Evolutionary conservation across 2,888 invertebrate genomes (phyloP).

Genomic region (Drosophila incognita): DNA sequence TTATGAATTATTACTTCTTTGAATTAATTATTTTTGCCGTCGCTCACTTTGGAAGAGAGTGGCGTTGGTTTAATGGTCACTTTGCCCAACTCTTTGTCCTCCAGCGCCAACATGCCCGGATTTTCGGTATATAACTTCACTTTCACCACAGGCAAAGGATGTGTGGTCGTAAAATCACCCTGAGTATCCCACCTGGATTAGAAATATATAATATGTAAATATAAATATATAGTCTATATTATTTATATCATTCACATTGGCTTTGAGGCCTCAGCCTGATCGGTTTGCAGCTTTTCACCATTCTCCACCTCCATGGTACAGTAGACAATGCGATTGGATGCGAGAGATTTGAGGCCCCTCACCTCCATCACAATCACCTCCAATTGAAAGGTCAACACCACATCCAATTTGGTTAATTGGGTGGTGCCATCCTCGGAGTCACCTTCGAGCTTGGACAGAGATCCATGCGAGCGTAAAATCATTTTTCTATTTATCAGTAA

Average conservation of each 20-base stretch:
- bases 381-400: slow-evolving; percentile 97
- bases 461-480: slow-evolving; percentile 93
- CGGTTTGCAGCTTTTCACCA: slow-evolving; percentile 99
- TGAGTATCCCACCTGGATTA: slow-evolving; percentile 97
- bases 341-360: slow-evolving; percentile 97
- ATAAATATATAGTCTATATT: neutral
- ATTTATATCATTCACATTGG: slow-evolving; percentile 90
- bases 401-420: slow-evolving; percentile 98
- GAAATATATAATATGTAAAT: neutral
- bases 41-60: slow-evolving; percentile 91
- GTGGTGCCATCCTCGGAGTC: slow-evolving; percentile 98
- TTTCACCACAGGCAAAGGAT: slow-evolving; percentile 98
- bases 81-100: slow-evolving; percentile 99
- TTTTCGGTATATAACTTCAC: slow-evolving; percentile 99
- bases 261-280: slow-evolving; percentile 99
- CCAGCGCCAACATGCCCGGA: slow-evolving; percentile 98
- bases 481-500: slow-evolving; percentile 76
- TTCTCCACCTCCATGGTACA: slow-evolving; percentile 99
- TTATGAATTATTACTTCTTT: neutral
- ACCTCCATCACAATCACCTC: slow-evolving; percentile 99
- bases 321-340: slow-evolving; percentile 98
- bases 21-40: neutral
- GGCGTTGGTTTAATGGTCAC: slow-evolving; percentile 95
- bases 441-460: slow-evolving; percentile 95
- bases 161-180: slow-evolving; percentile 99